Evolutionary conservation across 2,888 invertebrate species (phyloP).

Genomic region (Acanthoscelides obtectus): DNA sequence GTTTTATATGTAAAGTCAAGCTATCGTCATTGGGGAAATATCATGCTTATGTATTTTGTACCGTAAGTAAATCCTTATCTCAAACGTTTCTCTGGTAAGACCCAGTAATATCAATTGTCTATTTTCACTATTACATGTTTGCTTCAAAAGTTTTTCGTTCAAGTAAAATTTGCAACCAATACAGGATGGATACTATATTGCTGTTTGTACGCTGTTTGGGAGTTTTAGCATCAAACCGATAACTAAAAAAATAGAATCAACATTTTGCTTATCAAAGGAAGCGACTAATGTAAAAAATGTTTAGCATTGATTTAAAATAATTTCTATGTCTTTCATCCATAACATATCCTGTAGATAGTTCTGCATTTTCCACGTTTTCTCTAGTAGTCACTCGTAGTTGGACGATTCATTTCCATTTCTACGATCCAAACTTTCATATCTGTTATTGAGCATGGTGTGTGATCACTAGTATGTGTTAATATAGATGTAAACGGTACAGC

Average conservation of each 20-base stretch:
- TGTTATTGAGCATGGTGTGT: constrained; percentile 34
- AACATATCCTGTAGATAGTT: not conserved
- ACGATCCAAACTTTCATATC: not conserved
- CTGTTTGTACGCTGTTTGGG: no score
- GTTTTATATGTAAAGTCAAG: not conserved
- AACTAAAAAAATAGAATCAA: no score
- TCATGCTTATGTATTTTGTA: not conserved
- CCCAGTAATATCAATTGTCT: not conserved
- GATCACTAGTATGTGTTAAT: constrained; percentile 39
- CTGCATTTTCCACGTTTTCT: not conserved
- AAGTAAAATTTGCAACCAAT: not conserved
- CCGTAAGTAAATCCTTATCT: not conserved
- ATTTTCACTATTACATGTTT: not conserved
- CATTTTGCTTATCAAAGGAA: no score
- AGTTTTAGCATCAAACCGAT: no score
- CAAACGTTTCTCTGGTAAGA: not conserved
- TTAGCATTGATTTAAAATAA: no score
- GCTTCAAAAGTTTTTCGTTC: not conserved
- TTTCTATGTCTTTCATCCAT: no score
- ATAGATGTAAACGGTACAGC: constrained; percentile 52
- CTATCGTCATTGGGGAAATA: not conserved
- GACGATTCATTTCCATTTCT: not conserved
- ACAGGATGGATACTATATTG: not conserved
- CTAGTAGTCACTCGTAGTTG: not conserved
- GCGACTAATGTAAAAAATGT: no score